Conservation (phyloP, 2,797 vertebrate species). For the Glossophaga mutica region DNA sequence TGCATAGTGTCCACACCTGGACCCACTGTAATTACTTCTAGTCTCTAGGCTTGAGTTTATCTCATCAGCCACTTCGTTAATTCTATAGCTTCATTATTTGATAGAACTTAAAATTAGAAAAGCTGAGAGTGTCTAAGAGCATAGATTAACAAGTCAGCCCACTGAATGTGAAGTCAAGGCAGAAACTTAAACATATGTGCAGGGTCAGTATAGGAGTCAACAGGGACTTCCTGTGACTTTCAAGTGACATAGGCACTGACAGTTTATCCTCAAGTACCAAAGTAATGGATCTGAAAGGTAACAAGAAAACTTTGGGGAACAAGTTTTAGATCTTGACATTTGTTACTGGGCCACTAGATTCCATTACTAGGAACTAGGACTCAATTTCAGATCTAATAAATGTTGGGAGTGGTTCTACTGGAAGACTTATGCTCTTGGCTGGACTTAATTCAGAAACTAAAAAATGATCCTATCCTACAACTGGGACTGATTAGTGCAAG, state of each 20-base stretch:
- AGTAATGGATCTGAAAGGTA: not conserved
- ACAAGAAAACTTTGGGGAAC: not conserved
- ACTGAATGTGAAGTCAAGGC: not conserved
- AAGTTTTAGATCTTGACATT: not conserved
- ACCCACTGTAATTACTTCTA: not conserved
- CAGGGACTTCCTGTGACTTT: not conserved
- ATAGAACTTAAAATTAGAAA: slow-evolving; percentile 12
- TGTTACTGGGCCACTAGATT: not conserved
- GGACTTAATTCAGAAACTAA: not conserved
- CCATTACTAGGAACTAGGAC: not conserved
- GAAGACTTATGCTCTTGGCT: not conserved
- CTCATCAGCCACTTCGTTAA: not conserved
- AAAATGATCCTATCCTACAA: not conserved
- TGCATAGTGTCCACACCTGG: not conserved
- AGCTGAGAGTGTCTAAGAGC: not conserved
- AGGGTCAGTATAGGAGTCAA: not conserved
- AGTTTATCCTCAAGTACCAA: not conserved
- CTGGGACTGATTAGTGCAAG: not conserved
- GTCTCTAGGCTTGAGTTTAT: not conserved
- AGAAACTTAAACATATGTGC: not conserved
- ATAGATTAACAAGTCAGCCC: not conserved
- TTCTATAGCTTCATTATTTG: not conserved
- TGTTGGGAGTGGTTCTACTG: not conserved
- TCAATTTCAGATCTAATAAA: slow-evolving; percentile 1
- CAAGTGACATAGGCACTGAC: not conserved